Conservation (phyloP, 2,888 invertebrate genomes). For the Lithophane socia region DNA sequence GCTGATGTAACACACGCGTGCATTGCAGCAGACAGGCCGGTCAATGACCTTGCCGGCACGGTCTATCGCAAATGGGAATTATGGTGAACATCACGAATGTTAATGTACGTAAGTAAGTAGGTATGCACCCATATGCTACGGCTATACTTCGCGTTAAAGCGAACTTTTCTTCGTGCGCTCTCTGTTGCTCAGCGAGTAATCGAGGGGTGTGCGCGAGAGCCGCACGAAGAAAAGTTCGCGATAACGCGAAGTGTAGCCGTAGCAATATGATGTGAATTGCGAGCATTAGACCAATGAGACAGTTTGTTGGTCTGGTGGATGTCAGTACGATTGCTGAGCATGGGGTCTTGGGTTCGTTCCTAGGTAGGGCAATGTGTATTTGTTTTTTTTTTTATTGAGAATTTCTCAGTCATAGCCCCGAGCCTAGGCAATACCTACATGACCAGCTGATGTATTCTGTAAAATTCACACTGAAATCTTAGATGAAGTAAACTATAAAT, state of each 20-base stretch:
- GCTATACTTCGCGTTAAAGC: too few species aligned
- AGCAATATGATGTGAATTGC: not conserved
- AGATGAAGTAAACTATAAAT: too few species aligned
- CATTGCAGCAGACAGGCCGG: slow-evolving; percentile 83
- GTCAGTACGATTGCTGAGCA: not conserved
- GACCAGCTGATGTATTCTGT: too few species aligned
- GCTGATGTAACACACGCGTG: slow-evolving; percentile 84
- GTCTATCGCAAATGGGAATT: slow-evolving; percentile 75
- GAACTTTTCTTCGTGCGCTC: too few species aligned
- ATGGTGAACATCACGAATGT: slow-evolving; percentile 74
- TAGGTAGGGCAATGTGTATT: not conserved
- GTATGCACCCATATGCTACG: not conserved
- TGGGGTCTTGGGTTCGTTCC: not conserved
- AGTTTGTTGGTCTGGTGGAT: not conserved
- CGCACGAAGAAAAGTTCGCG: too few species aligned
- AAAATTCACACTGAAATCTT: too few species aligned
- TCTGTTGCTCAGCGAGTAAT: too few species aligned
- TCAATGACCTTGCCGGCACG: slow-evolving; percentile 85
- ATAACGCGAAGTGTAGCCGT: too few species aligned
- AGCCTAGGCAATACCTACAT: too few species aligned
- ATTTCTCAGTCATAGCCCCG: not conserved
- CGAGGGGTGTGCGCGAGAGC: too few species aligned
- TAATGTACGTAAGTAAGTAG: not conserved
- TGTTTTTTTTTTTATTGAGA: not conserved
- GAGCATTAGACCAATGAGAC: not conserved